A percentile compares a stretch with the other conserved stretches of the same genome.
phyloP scores from a whole-genome alignment of 2,888 invertebrate species.

The Tuberolachnus salignus region DNA sequence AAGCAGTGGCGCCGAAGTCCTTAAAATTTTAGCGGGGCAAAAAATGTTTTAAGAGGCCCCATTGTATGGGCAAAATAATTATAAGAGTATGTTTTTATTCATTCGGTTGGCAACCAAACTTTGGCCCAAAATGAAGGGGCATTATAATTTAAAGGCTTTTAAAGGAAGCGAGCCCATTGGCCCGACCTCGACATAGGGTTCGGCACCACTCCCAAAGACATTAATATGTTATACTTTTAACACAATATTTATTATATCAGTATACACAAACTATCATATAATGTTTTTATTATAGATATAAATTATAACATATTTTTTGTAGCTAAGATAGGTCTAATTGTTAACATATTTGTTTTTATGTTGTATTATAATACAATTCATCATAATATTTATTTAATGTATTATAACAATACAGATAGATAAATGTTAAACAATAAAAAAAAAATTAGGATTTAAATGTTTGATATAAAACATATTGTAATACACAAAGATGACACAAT shows the following conservation, averaged over 20 bases:
- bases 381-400: not conserved
- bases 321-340: not conserved
- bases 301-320: conserved; percentile 1
- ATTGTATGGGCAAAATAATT: too few species aligned
- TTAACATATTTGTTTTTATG: too few species aligned
- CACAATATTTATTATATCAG: not conserved
- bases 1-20: too few species aligned
- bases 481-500: conserved; percentile 10
- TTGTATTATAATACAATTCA: conserved; percentile 3
- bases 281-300: conserved; percentile 9
- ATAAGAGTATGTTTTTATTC: too few species aligned
- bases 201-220: too few species aligned
- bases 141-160: too few species aligned
- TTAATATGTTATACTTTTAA: not conserved
- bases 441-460: conserved; percentile 8
- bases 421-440: not conserved
- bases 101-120: too few species aligned
- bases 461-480: conserved; percentile 7
- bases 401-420: conserved; percentile 8
- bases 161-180: too few species aligned
- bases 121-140: too few species aligned
- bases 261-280: conserved; percentile 15
- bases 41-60: too few species aligned
- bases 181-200: too few species aligned
- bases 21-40: too few species aligned